A percentile compares a stretch with the other conserved stretches of the same genome.
These are phyloP conservation scores for Anarsia innoxiella DNA, from an alignment of 2,888 invertebrate genomes.

Conservation along the genomic window DNA sequence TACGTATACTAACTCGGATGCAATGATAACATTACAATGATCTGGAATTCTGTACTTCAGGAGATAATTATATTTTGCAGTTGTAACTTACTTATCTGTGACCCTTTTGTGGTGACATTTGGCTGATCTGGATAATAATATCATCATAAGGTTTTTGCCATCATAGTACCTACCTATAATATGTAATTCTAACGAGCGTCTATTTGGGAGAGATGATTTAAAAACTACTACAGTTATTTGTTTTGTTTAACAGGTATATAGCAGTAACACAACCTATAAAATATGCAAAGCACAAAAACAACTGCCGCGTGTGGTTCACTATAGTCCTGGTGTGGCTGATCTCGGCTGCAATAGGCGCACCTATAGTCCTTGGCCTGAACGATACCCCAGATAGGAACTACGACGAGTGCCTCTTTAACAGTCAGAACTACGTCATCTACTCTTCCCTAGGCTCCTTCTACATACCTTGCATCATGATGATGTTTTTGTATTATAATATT, in stretches of 20 bases:
- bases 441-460: slow-evolving; percentile 99
- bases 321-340: slow-evolving; percentile 97
- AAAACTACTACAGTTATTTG: too few species aligned
- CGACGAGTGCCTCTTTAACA: slow-evolving; percentile 96
- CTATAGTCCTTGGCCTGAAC: slow-evolving; percentile 96
- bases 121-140: too few species aligned
- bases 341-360: slow-evolving; percentile 93
- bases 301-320: slow-evolving; percentile 93
- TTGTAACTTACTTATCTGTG: too few species aligned
- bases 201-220: too few species aligned
- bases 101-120: too few species aligned
- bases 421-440: slow-evolving; percentile 97
- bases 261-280: slow-evolving; percentile 99
- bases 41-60: too few species aligned
- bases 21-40: too few species aligned
- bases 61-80: too few species aligned
- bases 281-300: slow-evolving; percentile 99
- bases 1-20: too few species aligned
- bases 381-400: slow-evolving; percentile 90
- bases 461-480: slow-evolving; percentile 98
- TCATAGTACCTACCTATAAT: too few species aligned
- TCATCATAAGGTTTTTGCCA: too few species aligned
- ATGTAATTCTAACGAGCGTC: too few species aligned
- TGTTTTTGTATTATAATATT: slow-evolving; percentile 97
- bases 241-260: slow-evolving; percentile 86